Base-by-base conservation (phyloP, 35 echinoderm and acorn worm genomes). In the Eucidaris tribuloides region DNA sequence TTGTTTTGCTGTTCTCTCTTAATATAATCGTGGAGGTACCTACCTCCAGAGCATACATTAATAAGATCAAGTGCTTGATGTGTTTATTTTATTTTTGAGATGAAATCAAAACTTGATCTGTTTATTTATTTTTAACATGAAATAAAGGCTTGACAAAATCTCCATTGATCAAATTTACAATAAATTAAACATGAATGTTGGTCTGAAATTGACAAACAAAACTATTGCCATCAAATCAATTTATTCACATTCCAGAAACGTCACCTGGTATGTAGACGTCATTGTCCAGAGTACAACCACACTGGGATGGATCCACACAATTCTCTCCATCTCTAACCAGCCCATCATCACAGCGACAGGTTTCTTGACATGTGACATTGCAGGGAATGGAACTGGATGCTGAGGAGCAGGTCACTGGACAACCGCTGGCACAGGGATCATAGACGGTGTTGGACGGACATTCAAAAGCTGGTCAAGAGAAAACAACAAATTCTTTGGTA, bases 271-370 rank as follows among this genome's bases (percentile, higher is more conserved):
- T 30, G 45, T 94, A 94, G 4, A 68, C 44, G 52, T 81, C 86
- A 52, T 80, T 60, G 13, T 80, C 59, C 9, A 66, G 42, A 4
- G 42, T 27, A 56, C 93, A 96, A 37, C 93, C 93, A 79, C 93
- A 96, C 55, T 91, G 34, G 42, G 76, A 87, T 25, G 77, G 79
- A 18, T 77, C 31, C 23, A 96, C 80, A 80, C 93, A 96, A 39
- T 66, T 77, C 61, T 88, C 84, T 18, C 89, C 89, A 48, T 92
- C 90, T 59, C 74, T 50, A 5, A 92, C 60, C 66, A 65, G 44
- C 17, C 82, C 94, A 38, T 93, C 90, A 39, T 85, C 81, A 86
- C 89, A 97, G 15, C 72, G 60, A 49, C 94, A 97, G 9, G 89
- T 86, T 42, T 97, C 89, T 62, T 79, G 35, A 62, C 82, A 85